Conservation (phyloP, 1,140 invertebrate species). For the Drosophila lacertosa region DNA sequence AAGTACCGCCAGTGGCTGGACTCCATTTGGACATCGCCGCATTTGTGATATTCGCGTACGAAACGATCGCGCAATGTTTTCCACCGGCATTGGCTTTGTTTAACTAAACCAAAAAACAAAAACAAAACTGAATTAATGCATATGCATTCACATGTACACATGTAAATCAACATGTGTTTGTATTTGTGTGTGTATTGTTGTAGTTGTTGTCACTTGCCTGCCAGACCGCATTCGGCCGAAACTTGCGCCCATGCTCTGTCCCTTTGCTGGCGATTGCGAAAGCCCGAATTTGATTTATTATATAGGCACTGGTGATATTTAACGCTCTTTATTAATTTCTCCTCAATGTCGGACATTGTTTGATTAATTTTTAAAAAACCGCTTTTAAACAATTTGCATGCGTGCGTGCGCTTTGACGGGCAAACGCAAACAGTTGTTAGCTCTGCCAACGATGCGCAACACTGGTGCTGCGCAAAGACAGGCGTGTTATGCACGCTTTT, state of each 20-base stretch:
- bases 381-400: neutral
- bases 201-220: constrained; percentile 8
- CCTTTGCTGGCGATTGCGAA: neutral
- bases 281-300: constrained; percentile 10
- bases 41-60: constrained; percentile 35
- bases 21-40: neutral
- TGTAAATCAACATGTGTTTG: neutral
- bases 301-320: constrained; percentile 29
- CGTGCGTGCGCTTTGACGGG: constrained; percentile 15
- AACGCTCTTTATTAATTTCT: constrained; percentile 25
- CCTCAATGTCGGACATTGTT: constrained; percentile 10
- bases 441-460: neutral
- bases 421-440: neutral
- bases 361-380: constrained; percentile 12
- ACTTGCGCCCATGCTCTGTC: constrained; percentile 25
- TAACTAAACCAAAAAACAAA: constrained; percentile 13
- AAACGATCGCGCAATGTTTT: constrained; percentile 34
- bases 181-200: neutral
- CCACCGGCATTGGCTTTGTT: constrained; percentile 26
- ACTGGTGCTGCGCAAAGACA: constrained; percentile 12
- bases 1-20: neutral
- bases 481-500: constrained; percentile 9
- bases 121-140: neutral
- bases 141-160: neutral
- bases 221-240: constrained; percentile 2